Base-by-base conservation (phyloP, 2,113 vertebrate species). In the Varanus komodoensis region DNA sequence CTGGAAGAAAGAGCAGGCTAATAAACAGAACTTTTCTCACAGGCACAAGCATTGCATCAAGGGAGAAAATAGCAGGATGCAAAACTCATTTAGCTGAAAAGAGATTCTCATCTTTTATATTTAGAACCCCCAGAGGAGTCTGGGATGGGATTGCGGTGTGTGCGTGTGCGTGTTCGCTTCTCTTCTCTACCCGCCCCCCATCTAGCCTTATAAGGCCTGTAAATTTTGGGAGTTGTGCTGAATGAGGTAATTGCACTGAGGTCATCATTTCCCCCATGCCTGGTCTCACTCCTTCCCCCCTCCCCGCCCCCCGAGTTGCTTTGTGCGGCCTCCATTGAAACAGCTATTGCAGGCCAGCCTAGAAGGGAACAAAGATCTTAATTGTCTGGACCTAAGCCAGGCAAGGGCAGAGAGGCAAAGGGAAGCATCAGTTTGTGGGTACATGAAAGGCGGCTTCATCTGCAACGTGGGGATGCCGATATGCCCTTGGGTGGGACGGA, bases 191-290 rank as follows among this genome's bases (percentile, higher is more conserved):
- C 89, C 90, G 92, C 86, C 54, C 38, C 44, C 90, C 71, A 6
- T 90, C 89, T 92, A 91, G n/a, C 93, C 93, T 93, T 95, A 93
- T 93, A 95, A 93, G 92, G 93, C 75, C 91, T 48, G 82, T 27
- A 0, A 77, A 80, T 92, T 78, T 94, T 91, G 89, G 92, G 93
- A 93, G 87, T 87, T 27, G 92, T 0, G 85, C 1, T 0, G 91
- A 52, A 87, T 95, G 95, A 96, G 95, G 92, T 95, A 93, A 96
- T 91, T 44, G 85, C 73, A 80, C 89, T 95, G 94, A 95, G 94
- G 91, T 94, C 93, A 94, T 88, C 85, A 77, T 74, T 71, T 73
- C 67, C 0, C 12, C 87, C 74, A 68, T 88, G 84, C 57, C 91
- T 90, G 6, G 54, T 61, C 38, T 44, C 38, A 44, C 38, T 44